Evolutionary conservation across 1,140 invertebrate species (phyloP).

Genomic region (Luehdorfia chinensis): DNA sequence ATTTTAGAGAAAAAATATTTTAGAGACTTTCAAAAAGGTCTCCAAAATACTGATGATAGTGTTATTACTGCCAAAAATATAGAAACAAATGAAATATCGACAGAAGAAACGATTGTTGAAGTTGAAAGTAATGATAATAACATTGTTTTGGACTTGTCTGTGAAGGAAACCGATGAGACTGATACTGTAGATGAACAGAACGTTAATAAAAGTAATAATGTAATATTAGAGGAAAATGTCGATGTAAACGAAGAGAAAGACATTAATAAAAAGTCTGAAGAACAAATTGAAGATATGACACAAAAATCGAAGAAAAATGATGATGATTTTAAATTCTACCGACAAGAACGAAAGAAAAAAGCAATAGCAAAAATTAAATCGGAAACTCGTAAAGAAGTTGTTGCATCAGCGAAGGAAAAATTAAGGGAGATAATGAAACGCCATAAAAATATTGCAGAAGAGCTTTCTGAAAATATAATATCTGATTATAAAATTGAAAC

Average conservation of each 20-base stretch:
- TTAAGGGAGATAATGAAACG: constrained; percentile 73
- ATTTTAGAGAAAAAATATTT: constrained; percentile 82
- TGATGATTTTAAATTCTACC: constrained; percentile 44
- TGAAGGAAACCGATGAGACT: constrained; percentile 1
- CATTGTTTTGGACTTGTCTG: background rate
- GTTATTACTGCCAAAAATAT: constrained; percentile 2
- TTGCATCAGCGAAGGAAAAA: constrained; percentile 73
- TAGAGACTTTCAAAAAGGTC: constrained; percentile 32
- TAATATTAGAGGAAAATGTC: constrained; percentile 14
- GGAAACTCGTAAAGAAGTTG: constrained; percentile 65
- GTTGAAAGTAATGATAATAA: constrained; percentile 16
- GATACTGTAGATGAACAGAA: constrained; percentile 20
- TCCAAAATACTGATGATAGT: constrained; percentile 13
- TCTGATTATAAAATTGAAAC: constrained; percentile 26
- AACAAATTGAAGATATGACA: constrained; percentile 22
- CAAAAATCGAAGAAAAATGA: constrained; percentile 44
- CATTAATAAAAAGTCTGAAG: constrained; percentile 11
- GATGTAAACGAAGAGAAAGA: constrained; percentile 19
- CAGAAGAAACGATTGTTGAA: constrained; percentile 12
- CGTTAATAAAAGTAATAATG: constrained; percentile 20
- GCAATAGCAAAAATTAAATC: constrained; percentile 66
- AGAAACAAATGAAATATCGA: constrained; percentile 1
- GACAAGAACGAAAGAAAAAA: constrained; percentile 58
- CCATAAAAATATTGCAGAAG: constrained; percentile 65
- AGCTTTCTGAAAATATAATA: constrained; percentile 51